phyloP scores from a whole-genome alignment of 2,888 invertebrate species.

The Abrostola tripartita region DNA sequence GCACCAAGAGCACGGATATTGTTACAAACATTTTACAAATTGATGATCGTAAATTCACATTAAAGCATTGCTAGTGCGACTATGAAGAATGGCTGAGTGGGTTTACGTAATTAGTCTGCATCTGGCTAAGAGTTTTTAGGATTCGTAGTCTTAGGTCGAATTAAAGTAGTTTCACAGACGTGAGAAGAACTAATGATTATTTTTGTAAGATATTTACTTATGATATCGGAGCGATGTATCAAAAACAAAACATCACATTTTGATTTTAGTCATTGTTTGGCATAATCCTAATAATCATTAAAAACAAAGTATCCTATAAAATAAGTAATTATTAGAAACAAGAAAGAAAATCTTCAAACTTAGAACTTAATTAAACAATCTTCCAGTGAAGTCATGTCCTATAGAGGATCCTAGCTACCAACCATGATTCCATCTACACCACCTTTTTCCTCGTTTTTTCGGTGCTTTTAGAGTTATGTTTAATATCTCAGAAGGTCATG shows the following conservation, averaged over 20 bases:
- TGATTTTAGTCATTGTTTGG: too few relatives aligned
- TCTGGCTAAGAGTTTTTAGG: conserved; percentile 7
- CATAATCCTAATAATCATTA: too few relatives aligned
- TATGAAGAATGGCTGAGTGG: conserved; percentile 22
- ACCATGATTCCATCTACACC: too few relatives aligned
- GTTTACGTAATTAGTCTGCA: conserved; percentile 19
- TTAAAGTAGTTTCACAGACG: background rate
- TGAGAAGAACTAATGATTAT: background rate
- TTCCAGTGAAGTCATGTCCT: too few relatives aligned
- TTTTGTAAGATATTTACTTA: background rate
- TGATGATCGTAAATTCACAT: conserved; percentile 69
- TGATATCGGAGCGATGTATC: background rate
- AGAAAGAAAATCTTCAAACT: too few relatives aligned
- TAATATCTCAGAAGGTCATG: too few relatives aligned
- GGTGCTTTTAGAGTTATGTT: too few relatives aligned
- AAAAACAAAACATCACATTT: background rate
- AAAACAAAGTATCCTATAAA: too few relatives aligned
- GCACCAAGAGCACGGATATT: conserved; percentile 70
- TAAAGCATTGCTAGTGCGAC: conserved; percentile 47
- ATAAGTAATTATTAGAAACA: too few relatives aligned
- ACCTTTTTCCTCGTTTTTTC: too few relatives aligned
- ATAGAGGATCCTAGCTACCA: too few relatives aligned
- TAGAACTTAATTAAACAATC: too few relatives aligned
- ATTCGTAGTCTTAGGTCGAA: background rate
- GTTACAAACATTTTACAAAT: conserved; percentile 65